phyloP scores from a whole-genome alignment of 2,888 invertebrate genomes.

The Parelbella ahira region DNA sequence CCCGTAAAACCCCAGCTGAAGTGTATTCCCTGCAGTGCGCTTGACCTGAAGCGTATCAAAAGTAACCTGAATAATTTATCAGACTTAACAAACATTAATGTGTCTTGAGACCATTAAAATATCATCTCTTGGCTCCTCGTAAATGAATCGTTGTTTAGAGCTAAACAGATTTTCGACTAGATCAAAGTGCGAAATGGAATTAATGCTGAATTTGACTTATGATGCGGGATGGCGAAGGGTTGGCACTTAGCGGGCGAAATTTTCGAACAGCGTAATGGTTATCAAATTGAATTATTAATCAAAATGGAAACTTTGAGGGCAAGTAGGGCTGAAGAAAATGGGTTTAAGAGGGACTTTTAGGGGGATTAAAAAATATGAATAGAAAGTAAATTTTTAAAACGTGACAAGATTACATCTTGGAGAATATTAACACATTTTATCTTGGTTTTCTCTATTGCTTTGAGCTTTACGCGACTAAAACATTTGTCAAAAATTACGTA shows the following conservation, averaged over 20 bases:
- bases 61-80: conserved; percentile 63
- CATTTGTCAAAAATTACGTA: no score
- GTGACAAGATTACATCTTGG: no score
- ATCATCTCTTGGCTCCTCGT: conserved; percentile 40
- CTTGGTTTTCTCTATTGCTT: no score
- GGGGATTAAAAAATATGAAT: no score
- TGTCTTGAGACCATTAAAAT: conserved; percentile 52
- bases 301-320: conserved; percentile 10
- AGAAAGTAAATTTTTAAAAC: no score
- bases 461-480: no score
- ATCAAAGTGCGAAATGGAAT: conserved; percentile 38
- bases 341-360: conserved; percentile 4
- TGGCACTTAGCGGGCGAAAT: conserved; percentile 22
- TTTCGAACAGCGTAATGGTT: conserved; percentile 16
- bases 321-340: not conserved
- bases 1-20: conserved; percentile 16
- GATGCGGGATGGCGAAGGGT: conserved; percentile 21
- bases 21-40: conserved; percentile 21
- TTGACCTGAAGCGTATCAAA: conserved; percentile 21
- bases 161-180: conserved; percentile 30
- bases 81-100: conserved; percentile 66
- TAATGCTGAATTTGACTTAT: conserved; percentile 30
- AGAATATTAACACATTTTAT: no score
- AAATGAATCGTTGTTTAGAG: conserved; percentile 33
- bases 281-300: conserved; percentile 23